phyloP scores from a whole-genome alignment of 2,888 invertebrate species.

The Harpalus rufipes region DNA sequence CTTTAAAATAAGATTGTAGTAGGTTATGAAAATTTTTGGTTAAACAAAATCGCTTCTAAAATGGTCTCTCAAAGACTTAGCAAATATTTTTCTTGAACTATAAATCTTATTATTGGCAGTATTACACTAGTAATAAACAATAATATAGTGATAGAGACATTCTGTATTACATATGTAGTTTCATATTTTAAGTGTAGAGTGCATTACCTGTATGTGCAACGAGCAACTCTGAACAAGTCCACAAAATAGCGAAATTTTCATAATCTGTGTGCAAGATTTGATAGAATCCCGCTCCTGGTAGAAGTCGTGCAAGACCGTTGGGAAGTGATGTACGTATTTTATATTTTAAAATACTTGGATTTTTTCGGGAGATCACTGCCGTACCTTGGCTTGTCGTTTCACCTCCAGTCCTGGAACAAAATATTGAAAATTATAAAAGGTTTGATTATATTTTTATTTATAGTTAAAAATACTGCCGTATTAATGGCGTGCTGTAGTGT shows the following conservation, averaged over 20 bases:
- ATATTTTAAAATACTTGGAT: constrained; percentile 78
- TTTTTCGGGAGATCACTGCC: constrained; percentile 79
- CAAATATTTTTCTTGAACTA: too few relatives aligned
- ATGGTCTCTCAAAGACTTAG: too few relatives aligned
- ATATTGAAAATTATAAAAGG: background rate
- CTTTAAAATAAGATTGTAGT: too few relatives aligned
- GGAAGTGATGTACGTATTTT: constrained; percentile 82
- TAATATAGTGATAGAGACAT: too few relatives aligned
- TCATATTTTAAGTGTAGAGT: constrained; percentile 71
- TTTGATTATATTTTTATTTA: background rate
- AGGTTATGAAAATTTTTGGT: too few relatives aligned
- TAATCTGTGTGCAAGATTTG: constrained; percentile 87
- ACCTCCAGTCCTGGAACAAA: constrained; percentile 80
- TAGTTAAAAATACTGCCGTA: too few relatives aligned
- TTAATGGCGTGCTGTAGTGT: too few relatives aligned
- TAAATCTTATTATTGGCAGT: too few relatives aligned
- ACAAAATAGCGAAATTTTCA: constrained; percentile 84
- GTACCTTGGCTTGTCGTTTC: constrained; percentile 82
- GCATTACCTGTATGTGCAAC: constrained; percentile 81
- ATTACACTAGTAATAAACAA: too few relatives aligned
- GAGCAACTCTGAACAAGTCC: constrained; percentile 85
- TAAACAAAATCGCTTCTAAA: too few relatives aligned
- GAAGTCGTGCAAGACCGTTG: constrained; percentile 82
- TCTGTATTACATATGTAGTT: too few relatives aligned
- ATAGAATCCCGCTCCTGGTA: constrained; percentile 87